Percentiles rank a stretch among this genome's conserved stretches.
These are phyloP conservation scores for Entomyzon cyanotis DNA, from an alignment of 2,113 vertebrate genomes.

Conservation along the genomic window DNA sequence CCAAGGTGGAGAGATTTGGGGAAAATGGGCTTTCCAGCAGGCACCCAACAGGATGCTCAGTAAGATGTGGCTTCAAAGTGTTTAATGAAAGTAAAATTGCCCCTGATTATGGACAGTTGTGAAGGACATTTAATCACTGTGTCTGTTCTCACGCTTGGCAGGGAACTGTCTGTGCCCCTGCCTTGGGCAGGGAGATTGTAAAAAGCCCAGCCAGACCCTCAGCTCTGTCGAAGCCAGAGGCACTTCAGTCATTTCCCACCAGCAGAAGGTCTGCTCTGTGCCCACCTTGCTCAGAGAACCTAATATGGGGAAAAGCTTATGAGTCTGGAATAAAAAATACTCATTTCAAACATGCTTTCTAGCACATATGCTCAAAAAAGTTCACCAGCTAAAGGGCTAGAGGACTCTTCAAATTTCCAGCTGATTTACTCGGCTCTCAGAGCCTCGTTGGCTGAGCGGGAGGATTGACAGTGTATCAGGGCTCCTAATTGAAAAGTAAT, in stretches of 20 bases:
- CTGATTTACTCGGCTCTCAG: slow-evolving; percentile 42
- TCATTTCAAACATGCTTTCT: not conserved
- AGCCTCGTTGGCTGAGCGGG: slow-evolving; percentile 42
- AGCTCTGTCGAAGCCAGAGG: not conserved
- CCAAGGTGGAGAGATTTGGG: not conserved
- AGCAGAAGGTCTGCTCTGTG: not conserved
- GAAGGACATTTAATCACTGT: not conserved
- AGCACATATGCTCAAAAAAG: slow-evolving; percentile 54
- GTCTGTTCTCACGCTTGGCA: not conserved
- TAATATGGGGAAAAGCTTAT: not conserved
- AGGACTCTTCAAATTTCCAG: slow-evolving; percentile 45
- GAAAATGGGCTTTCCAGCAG: not conserved
- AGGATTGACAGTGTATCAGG: slow-evolving; percentile 65
- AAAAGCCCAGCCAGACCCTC: not conserved
- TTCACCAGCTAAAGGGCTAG: slow-evolving; percentile 60
- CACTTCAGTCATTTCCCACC: not conserved
- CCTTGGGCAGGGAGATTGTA: not conserved
- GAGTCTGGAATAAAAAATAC: not conserved
- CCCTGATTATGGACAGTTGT: not conserved
- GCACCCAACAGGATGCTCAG: not conserved
- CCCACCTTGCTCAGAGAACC: not conserved
- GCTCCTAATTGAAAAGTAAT: slow-evolving; percentile 70
- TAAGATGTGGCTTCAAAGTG: not conserved
- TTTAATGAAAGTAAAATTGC: not conserved
- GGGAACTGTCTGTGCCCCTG: not conserved